A percentile compares a stretch with the other conserved stretches of the same genome.
phyloP scores from a whole-genome alignment of 2,888 invertebrate genomes.

The Orchesellides sinensis region DNA sequence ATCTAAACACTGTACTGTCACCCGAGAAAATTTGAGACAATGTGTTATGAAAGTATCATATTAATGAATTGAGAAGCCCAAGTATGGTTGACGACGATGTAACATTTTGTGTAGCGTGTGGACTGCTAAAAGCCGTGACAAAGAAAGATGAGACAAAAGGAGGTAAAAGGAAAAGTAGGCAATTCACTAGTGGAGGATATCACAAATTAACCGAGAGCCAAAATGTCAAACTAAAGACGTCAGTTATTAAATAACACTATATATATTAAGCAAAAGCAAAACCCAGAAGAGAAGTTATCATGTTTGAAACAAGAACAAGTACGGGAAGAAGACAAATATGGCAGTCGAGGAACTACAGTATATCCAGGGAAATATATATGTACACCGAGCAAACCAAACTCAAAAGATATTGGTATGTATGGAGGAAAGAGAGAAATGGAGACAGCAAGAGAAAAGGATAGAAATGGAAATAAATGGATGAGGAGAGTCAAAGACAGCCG shows the following conservation, averaged over 20 bases:
- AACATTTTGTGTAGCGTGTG: constrained; percentile 15
- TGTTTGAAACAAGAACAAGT: neutral
- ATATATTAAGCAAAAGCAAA: neutral
- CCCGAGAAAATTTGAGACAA: constrained; percentile 48
- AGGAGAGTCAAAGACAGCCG: constrained; percentile 67
- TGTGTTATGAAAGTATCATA: constrained; percentile 53
- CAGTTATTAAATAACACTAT: constrained; percentile 65
- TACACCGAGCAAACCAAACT: constrained; percentile 1
- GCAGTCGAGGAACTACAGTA: neutral
- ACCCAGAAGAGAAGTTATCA: constrained; percentile 19
- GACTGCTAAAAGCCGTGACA: constrained; percentile 56
- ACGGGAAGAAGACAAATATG: constrained; percentile 1
- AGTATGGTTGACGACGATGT: neutral
- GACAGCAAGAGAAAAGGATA: constrained; percentile 25
- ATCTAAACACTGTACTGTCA: constrained; percentile 52
- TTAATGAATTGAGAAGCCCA: constrained; percentile 44
- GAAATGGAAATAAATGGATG: constrained; percentile 63
- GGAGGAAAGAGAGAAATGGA: constrained; percentile 20
- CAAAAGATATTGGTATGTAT: constrained; percentile 18
- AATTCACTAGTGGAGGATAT: constrained; percentile 65
- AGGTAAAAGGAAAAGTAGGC: constrained; percentile 54
- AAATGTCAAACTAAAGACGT: constrained; percentile 69
- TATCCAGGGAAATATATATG: constrained; percentile 10
- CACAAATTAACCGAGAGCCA: constrained; percentile 68
- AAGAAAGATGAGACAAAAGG: constrained; percentile 62